Conservation (phyloP, 2,797 vertebrate genomes). For the Chelmon rostratus region DNA sequence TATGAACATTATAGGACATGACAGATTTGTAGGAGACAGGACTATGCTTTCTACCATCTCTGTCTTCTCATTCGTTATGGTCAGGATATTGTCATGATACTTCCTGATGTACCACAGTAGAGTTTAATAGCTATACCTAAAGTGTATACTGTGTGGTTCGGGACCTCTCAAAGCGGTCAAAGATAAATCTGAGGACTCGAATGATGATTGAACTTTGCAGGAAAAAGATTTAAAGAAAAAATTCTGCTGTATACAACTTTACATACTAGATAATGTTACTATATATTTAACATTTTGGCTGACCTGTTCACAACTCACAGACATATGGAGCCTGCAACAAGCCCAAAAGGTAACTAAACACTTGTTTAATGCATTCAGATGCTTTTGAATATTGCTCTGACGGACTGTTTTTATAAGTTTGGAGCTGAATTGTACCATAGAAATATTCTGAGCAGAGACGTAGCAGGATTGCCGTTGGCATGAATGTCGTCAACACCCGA, state of each 20-base stretch:
- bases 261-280: not conserved
- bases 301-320: not conserved
- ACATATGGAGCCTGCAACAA: not conserved
- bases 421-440: not conserved
- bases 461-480: conserved; percentile 32
- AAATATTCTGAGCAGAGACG: conserved; percentile 31
- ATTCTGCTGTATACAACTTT: not conserved
- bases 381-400: not conserved
- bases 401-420: conserved; percentile 1
- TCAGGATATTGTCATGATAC: too few relatives aligned
- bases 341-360: not conserved
- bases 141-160: too few relatives aligned
- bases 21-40: too few relatives aligned
- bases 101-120: too few relatives aligned
- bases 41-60: too few relatives aligned
- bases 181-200: too few relatives aligned
- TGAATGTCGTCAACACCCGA: conserved; percentile 56
- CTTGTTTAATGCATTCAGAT: not conserved
- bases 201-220: too few relatives aligned
- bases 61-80: too few relatives aligned
- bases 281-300: not conserved
- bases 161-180: too few relatives aligned
- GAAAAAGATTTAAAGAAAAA: too few relatives aligned
- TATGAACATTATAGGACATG: too few relatives aligned
- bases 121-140: too few relatives aligned